These are phyloP conservation scores for Papilio machaon DNA, from an alignment of 1,140 invertebrate genomes.

Conservation along the genomic window DNA sequence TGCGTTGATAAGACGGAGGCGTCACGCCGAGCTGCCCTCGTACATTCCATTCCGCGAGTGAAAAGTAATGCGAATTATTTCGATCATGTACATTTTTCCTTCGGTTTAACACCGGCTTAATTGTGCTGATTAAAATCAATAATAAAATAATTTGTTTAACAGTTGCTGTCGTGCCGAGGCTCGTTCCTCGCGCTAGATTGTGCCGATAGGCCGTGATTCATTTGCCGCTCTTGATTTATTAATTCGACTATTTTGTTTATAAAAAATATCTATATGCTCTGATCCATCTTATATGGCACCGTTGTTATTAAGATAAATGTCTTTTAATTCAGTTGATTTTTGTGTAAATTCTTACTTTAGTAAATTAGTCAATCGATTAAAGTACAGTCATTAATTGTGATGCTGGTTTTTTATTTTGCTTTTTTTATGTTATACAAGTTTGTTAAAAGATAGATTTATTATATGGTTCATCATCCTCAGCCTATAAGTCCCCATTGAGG, in stretches of 20 bases:
- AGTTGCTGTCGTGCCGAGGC: slow-evolving; percentile 37
- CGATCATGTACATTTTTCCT: slow-evolving; percentile 58
- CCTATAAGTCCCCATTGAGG: too few relatives aligned
- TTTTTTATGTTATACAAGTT: background rate
- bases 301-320: slow-evolving; percentile 23
- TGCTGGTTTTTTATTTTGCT: background rate
- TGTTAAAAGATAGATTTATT: background rate
- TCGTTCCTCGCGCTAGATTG: slow-evolving; percentile 35
- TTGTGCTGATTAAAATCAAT: slow-evolving; percentile 59
- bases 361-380: slow-evolving; percentile 18
- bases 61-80: slow-evolving; percentile 60
- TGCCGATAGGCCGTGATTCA: slow-evolving; percentile 24
- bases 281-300: background rate
- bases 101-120: slow-evolving; percentile 57
- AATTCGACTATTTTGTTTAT: slow-evolving; percentile 19
- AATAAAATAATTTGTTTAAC: slow-evolving; percentile 66
- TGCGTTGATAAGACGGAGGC: slow-evolving; percentile 54
- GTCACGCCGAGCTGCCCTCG: slow-evolving; percentile 55
- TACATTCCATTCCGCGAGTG: slow-evolving; percentile 58
- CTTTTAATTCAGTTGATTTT: slow-evolving; percentile 8
- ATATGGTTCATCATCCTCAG: too few relatives aligned
- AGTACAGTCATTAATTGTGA: background rate
- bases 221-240: slow-evolving; percentile 21
- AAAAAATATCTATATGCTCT: slow-evolving; percentile 3
- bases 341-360: background rate